phyloP scores from a whole-genome alignment of 2,113 vertebrate species.

The Narcine bancroftii region DNA sequence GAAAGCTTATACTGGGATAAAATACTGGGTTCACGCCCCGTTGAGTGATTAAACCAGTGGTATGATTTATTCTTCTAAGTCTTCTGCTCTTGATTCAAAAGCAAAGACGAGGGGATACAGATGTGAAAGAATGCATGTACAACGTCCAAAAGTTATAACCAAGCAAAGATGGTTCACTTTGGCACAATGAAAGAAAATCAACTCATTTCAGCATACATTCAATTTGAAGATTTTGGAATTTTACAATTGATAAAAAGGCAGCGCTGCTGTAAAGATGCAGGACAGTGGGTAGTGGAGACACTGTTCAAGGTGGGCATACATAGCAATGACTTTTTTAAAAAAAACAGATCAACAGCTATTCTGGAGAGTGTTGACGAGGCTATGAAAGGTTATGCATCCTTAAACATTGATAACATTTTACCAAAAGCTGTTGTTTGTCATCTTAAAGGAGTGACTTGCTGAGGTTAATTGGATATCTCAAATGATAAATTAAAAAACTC shows the following conservation, averaged over 20 bases:
- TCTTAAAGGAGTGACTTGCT: background rate
- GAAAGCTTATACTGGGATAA: no score
- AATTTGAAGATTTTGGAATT: no score
- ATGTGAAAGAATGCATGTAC: background rate
- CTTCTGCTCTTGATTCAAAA: background rate
- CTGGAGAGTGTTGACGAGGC: background rate
- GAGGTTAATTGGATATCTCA: background rate
- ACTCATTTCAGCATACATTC: no score
- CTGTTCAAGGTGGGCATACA: background rate
- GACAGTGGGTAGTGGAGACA: no score
- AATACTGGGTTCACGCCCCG: no score
- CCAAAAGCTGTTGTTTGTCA: background rate
- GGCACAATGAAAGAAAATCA: no score
- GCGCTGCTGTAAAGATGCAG: no score
- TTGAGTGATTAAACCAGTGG: background rate
- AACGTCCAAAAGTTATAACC: background rate
- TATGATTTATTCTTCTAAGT: background rate
- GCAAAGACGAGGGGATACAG: background rate
- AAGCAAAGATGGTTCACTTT: background rate
- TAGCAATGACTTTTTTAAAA: background rate
- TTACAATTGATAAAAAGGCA: no score
- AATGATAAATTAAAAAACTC: conserved; percentile 6
- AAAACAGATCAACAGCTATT: background rate
- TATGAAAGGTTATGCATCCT: background rate
- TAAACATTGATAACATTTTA: background rate